These are phyloP conservation scores for Luperina testacea DNA, from an alignment of 2,888 invertebrate species.

Conservation along the genomic window DNA sequence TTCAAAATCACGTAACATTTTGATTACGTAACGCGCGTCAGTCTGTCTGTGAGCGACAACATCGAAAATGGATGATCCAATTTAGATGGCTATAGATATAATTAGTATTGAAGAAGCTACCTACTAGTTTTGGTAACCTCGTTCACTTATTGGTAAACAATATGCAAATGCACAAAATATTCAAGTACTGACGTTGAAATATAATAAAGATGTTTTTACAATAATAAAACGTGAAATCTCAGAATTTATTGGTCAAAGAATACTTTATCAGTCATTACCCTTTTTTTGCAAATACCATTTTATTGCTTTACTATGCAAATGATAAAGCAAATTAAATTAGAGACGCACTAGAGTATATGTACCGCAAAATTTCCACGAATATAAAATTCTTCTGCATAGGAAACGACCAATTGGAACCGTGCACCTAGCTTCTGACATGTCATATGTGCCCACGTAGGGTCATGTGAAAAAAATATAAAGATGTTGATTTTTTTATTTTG, in stretches of 20 bases:
- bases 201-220: conserved; percentile 39
- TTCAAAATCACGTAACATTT: conserved; percentile 26
- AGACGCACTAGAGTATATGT: conserved; percentile 22
- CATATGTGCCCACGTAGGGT: too few relatives aligned
- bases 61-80: conserved; percentile 44
- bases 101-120: conserved; percentile 8
- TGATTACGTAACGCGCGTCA: conserved; percentile 52
- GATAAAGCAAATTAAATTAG: conserved; percentile 61
- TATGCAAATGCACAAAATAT: conserved; percentile 44
- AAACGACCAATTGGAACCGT: too few relatives aligned
- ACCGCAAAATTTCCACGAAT: conserved; percentile 48
- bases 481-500: too few relatives aligned
- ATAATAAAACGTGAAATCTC: conserved; percentile 53
- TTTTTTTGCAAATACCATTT: conserved; percentile 62
- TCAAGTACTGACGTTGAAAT: conserved; percentile 31
- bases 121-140: background rate
- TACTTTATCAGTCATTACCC: conserved; percentile 64
- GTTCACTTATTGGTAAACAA: conserved; percentile 10
- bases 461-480: too few relatives aligned
- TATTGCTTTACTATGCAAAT: conserved; percentile 68
- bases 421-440: too few relatives aligned
- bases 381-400: background rate
- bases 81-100: conserved; percentile 16
- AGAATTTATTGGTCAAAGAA: conserved; percentile 60
- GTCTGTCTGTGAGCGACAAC: conserved; percentile 47